Conservation (phyloP, 1,140 invertebrate genomes). For the Leucophenga varia region DNA sequence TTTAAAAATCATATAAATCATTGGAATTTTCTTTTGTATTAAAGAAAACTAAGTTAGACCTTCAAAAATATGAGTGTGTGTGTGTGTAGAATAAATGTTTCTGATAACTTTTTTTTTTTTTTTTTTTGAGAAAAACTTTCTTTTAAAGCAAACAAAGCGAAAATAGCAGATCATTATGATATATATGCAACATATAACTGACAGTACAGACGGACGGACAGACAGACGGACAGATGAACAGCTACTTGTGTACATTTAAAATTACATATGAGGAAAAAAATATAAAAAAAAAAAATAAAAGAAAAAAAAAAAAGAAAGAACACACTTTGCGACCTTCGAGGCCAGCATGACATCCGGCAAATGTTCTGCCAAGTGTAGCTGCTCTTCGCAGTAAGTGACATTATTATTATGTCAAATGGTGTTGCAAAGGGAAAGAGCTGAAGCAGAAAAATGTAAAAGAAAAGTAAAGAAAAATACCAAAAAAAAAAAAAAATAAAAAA, state of each 20-base stretch:
- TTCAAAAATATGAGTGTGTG: too few relatives aligned
- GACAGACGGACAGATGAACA: too few relatives aligned
- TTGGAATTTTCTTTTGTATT: too few relatives aligned
- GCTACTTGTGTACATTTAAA: slow-evolving; percentile 48
- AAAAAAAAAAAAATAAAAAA: slow-evolving; percentile 16
- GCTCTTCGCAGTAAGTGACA: slow-evolving; percentile 1
- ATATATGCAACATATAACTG: too few relatives aligned
- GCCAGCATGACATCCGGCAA: slow-evolving; percentile 48
- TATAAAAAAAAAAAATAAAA: background rate
- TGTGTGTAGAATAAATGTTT: too few relatives aligned
- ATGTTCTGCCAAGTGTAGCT: slow-evolving; percentile 11
- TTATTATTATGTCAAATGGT: slow-evolving; percentile 6
- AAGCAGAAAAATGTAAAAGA: slow-evolving; percentile 15
- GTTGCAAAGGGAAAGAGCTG: slow-evolving; percentile 43
- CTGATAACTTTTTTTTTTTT: too few relatives aligned
- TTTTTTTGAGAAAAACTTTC: too few relatives aligned
- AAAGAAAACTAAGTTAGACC: too few relatives aligned
- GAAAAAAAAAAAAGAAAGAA: slow-evolving; percentile 33
- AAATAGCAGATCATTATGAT: too few relatives aligned
- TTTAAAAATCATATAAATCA: too few relatives aligned
- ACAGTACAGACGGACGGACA: too few relatives aligned
- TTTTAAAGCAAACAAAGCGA: too few relatives aligned
- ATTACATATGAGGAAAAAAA: background rate
- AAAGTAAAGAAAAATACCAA: slow-evolving; percentile 39
- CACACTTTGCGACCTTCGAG: slow-evolving; percentile 49